Evolutionary conservation across 1,140 invertebrate species (phyloP).

Genomic region (Aethina tumida): DNA sequence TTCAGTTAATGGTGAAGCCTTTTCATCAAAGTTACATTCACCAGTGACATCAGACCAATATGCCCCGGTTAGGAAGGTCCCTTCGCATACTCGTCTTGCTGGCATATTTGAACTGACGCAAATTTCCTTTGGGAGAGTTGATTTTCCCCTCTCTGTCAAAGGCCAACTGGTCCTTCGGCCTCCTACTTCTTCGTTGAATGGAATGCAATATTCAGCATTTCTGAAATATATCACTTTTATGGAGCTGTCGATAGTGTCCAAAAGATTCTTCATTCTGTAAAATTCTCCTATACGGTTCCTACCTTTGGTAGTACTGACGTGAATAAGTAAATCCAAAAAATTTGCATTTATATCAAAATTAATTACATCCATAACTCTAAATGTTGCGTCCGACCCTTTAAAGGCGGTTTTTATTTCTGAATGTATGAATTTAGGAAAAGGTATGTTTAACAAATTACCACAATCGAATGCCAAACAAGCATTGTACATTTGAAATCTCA

Average conservation of each 20-base stretch:
- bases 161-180: constrained; percentile 20
- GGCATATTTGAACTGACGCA: constrained; percentile 43
- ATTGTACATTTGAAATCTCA: constrained; percentile 19
- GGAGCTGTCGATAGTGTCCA: constrained; percentile 7
- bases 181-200: constrained; percentile 8
- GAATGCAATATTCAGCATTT: constrained; percentile 20
- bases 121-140: constrained; percentile 37
- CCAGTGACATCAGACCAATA: constrained; percentile 33
- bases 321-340: constrained; percentile 24
- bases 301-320: constrained; percentile 19
- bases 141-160: constrained; percentile 32
- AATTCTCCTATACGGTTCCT: constrained; percentile 20
- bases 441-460: constrained; percentile 1
- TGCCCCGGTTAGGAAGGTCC: constrained; percentile 38
- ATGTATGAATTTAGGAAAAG: background rate
- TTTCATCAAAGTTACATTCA: constrained; percentile 21
- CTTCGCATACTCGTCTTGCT: constrained; percentile 37
- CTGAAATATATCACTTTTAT: constrained; percentile 19
- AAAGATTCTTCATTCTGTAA: constrained; percentile 3
- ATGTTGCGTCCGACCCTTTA: constrained; percentile 11
- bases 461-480: constrained; percentile 15
- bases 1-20: background rate
- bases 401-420: constrained; percentile 2
- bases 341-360: constrained; percentile 15
- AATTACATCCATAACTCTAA: constrained; percentile 22